Base-by-base conservation (phyloP, 2,888 invertebrate genomes). In the Vannuccia rotundouncinata region DNA sequence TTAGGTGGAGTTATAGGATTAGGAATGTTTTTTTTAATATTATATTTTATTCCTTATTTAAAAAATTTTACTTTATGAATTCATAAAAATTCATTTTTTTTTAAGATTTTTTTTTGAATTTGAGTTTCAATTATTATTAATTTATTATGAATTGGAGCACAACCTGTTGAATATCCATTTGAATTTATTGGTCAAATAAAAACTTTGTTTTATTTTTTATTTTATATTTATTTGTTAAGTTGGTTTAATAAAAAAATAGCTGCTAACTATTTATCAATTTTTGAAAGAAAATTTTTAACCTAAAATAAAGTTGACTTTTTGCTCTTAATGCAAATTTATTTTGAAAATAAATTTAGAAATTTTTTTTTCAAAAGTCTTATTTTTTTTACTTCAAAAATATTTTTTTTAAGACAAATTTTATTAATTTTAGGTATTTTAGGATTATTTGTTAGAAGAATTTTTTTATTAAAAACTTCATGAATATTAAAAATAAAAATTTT, bases 141-240 rank as follows among this genome's bases (percentile, higher is more conserved):
- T 86, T 86, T 92, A 89, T 92, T 92, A 5, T 92, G 92, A 91
- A 91, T 92, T 88, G 92, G 92, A 83, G 91, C 91, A 0, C 90
- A 91, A 78, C 91, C 91, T 0, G 91, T 92, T 0, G 92, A 66
- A 66, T 66, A 66, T 66, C 66, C 66, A n/a, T 66, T 66, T 66
- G 66, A 66, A 66, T n/a, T 22, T 66, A 22, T 66, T 66, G 66
- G 66, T 66, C 66, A 66, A 66, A 66, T 66, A 5, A n/a, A 5
- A n/a, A 66, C 66, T 66, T 66, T 66, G 10, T 66, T 66, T 66
- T 66, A 66, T 66, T 66, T 66, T 66, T 66, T 66, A n/a, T 66
- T 66, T n/a, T 66, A 66, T 22, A n/a, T 66, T 66, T 22, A 22
- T 5, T 5, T 66, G 10, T 66, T 66, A n/a, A n/a, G 10, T 66